Percentiles rank a stretch among this genome's conserved stretches.
These are phyloP conservation scores for Drosophila borborema DNA, from an alignment of 2,888 invertebrate species.

Conservation along the genomic window DNA sequence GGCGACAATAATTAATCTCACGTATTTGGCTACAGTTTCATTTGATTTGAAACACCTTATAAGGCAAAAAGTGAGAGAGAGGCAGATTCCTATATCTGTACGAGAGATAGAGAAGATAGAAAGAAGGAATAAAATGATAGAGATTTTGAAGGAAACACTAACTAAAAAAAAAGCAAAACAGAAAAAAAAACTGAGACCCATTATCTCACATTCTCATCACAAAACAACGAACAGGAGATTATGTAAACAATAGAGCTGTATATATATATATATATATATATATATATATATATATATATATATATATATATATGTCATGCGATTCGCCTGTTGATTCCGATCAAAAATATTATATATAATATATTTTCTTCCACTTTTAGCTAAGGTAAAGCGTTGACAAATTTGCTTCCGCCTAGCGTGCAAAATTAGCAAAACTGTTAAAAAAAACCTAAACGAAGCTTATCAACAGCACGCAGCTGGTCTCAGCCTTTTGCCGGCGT, in stretches of 20 bases:
- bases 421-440: slow-evolving; percentile 57
- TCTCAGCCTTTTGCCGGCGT: background rate
- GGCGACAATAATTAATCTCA: background rate
- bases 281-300: background rate
- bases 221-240: background rate
- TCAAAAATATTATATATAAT: background rate
- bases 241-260: background rate
- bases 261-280: background rate
- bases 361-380: background rate
- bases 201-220: no score
- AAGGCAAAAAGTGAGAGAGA: background rate
- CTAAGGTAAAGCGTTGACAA: background rate
- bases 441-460: slow-evolving; percentile 44
- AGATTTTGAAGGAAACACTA: background rate
- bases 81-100: background rate
- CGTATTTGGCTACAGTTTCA: background rate
- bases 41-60: background rate
- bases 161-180: background rate
- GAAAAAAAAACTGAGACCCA: no score
- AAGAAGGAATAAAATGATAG: background rate
- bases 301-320: no score
- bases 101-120: background rate
- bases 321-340: background rate
- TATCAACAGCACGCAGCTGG: slow-evolving; percentile 42
- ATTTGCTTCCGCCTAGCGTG: slow-evolving; percentile 6